Evolutionary conservation across 37 sponge, comb jelly and placozoan genomes (phyloP).

Genomic region (Theonella swinhoei): DNA sequence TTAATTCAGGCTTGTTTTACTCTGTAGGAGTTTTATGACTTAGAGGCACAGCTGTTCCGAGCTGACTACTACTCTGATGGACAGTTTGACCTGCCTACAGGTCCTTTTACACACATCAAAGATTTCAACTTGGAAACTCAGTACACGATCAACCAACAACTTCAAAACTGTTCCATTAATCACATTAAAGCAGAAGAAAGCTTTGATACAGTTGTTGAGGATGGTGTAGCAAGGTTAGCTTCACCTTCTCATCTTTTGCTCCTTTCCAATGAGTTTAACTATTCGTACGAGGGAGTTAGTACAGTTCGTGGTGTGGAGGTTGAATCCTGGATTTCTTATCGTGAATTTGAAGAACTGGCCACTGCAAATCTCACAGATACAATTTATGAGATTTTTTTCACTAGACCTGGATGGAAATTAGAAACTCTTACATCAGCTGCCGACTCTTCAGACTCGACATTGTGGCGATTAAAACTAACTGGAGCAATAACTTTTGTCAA

Average conservation of each 20-base stretch:
- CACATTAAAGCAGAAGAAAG: not conserved
- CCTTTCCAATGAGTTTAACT: constrained; percentile 17
- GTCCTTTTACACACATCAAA: constrained; percentile 26
- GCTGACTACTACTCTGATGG: constrained; percentile 12
- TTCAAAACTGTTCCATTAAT: constrained; percentile 11
- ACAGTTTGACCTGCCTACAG: not conserved
- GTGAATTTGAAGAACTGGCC: constrained; percentile 5
- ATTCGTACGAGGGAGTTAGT: constrained; percentile 66
- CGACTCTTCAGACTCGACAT: not conserved
- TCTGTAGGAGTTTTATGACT: constrained; percentile 42
- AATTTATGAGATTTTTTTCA: constrained; percentile 50
- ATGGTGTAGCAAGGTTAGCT: constrained; percentile 3
- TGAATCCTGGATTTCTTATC: constrained; percentile 59
- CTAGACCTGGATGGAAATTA: constrained; percentile 17
- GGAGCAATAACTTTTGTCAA: constrained; percentile 28
- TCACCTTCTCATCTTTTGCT: constrained; percentile 19
- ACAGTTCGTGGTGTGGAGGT: constrained; percentile 53
- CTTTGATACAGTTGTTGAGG: constrained; percentile 14
- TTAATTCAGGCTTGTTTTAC: too few species aligned
- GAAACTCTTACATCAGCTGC: not conserved
- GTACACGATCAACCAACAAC: constrained; percentile 28
- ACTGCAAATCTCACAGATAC: constrained; percentile 19
- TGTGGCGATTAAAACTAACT: not conserved
- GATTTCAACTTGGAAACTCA: constrained; percentile 53
- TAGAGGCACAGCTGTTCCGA: constrained; percentile 15